These are phyloP conservation scores for Cosmopolites sordidus DNA, from an alignment of 2,888 invertebrate genomes.

Conservation along the genomic window DNA sequence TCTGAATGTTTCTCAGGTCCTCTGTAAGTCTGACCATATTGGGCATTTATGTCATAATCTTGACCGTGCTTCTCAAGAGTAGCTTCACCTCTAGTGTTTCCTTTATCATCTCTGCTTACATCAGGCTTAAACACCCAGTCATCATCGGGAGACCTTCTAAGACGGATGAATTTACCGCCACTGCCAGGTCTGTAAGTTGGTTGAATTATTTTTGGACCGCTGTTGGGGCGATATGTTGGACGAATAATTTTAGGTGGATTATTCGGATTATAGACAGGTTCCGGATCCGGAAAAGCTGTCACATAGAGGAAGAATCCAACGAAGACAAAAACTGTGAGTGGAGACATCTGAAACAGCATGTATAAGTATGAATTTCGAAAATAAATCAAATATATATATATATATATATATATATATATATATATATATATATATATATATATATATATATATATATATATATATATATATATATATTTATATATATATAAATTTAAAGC, in stretches of 20 bases:
- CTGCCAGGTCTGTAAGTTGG: neutral
- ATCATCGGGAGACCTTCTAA: neutral
- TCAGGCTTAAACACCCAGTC: slow-evolving; percentile 23
- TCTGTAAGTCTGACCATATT: slow-evolving; percentile 22
- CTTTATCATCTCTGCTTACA: slow-evolving; percentile 19
- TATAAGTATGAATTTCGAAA: too few species aligned
- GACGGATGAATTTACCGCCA: neutral
- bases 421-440: too few species aligned
- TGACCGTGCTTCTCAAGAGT: slow-evolving; percentile 22
- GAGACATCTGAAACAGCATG: slow-evolving; percentile 3
- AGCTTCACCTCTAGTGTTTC: slow-evolving; percentile 24
- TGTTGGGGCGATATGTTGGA: neutral
- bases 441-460: neutral
- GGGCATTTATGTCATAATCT: slow-evolving; percentile 27
- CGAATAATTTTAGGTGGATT: neutral
- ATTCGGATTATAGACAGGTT: neutral
- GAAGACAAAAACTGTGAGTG: neutral
- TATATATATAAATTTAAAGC: neutral
- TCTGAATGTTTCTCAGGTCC: slow-evolving; percentile 27
- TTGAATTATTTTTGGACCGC: neutral
- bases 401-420: too few species aligned
- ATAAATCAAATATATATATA: too few species aligned
- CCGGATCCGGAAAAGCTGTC: slow-evolving; percentile 2
- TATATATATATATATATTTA: neutral
- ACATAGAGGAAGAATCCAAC: neutral